Evolutionary conservation across 1,140 invertebrate species (phyloP), one percentile per base, ranked within the genome.

Genomic region (Sinonovacula constricta): DNA sequence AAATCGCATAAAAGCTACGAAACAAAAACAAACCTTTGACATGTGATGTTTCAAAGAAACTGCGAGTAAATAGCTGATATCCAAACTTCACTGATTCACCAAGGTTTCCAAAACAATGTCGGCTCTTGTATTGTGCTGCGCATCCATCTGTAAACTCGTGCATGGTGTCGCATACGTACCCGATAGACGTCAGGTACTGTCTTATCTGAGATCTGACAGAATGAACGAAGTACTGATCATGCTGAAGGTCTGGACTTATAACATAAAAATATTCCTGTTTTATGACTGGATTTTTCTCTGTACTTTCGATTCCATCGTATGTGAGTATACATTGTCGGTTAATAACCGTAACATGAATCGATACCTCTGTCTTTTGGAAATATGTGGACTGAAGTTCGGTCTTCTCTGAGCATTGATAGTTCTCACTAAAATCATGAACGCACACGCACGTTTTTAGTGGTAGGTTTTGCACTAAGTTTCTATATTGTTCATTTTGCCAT

Each of bases 91-190:
- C 7, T 49, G 7, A 18, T n/a, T n/a, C n/a, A 28, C 12, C 5
- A 31, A 63, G 15, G 34, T 65, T 51, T 3, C 79, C 79, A 26
- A 71, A 60, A 26, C 79, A 81, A 70, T 76, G 30, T 24, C 78
- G 28, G 30, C 63, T 69, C 57, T 80, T 75, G 33, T 75, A 75
- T 24, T 75, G 79, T 3, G 49, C 34, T 10, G 33, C 5, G 49
- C 72, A 76, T 3, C 72, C 72, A 39, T 71, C 79, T 14, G 70
- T 75, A 56, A 81, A 81, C 18, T 81, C 72, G 18, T 66, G 49
- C 26, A 81, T 71, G 22, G 30, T 31, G 15, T 62, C 28, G 12
- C 30, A 31, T 15, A 53, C 12, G 10, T 39, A 71, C 0, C 24
- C 33, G 22, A 53, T 51, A 18, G 57, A 57, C 51, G 22, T 5